These are phyloP conservation scores for Phasianus colchicus DNA, from an alignment of 2,113 vertebrate species.

Conservation along the genomic window DNA sequence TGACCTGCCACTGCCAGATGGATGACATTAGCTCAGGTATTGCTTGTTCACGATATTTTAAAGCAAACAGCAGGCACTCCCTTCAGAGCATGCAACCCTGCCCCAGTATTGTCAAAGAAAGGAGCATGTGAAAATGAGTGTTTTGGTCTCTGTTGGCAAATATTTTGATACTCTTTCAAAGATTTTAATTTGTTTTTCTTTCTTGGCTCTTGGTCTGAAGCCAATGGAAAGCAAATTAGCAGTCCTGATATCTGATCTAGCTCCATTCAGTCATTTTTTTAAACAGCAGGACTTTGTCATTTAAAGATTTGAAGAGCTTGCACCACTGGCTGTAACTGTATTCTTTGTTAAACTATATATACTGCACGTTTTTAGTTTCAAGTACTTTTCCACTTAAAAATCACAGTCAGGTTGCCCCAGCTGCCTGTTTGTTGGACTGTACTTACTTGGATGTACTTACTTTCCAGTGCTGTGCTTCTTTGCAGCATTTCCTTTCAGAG, in stretches of 20 bases:
- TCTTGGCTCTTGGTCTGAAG: not conserved
- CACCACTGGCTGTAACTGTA: not conserved
- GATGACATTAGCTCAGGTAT: not conserved
- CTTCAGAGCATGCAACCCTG: not conserved
- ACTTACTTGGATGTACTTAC: not conserved
- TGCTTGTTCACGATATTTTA: not conserved
- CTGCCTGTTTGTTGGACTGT: slow-evolving; percentile 10
- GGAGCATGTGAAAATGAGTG: slow-evolving; percentile 15
- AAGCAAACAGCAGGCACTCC: slow-evolving; percentile 4
- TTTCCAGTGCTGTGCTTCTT: not conserved
- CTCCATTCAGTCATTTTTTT: slow-evolving; percentile 15
- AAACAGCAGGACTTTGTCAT: slow-evolving; percentile 18
- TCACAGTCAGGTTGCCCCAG: slow-evolving; percentile 32
- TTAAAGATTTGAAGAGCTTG: slow-evolving; percentile 3
- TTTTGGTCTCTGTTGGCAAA: slow-evolving; percentile 16
- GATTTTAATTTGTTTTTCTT: slow-evolving; percentile 58
- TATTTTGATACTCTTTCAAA: slow-evolving; percentile 45
- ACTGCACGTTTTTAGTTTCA: not conserved
- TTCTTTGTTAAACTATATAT: not conserved
- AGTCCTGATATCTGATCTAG: slow-evolving; percentile 27
- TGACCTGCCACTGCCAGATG: not conserved
- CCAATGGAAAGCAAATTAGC: slow-evolving; percentile 38
- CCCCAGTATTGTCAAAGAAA: not conserved
- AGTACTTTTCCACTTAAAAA: not conserved
- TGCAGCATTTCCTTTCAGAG: not conserved